Conservation (phyloP, 2,113 vertebrate species). For the Uria aalge region DNA sequence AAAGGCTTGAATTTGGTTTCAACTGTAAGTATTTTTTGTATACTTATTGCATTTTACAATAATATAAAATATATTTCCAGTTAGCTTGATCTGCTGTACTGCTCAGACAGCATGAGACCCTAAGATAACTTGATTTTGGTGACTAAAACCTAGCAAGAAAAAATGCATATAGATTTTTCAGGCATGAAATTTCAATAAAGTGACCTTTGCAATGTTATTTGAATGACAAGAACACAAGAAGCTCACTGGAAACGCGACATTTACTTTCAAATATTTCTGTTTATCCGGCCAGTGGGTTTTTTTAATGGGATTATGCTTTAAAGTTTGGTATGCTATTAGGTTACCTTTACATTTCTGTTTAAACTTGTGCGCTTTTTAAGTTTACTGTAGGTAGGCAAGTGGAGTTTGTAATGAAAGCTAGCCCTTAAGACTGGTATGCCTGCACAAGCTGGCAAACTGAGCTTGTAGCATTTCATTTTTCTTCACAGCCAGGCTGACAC, state of each 20-base stretch:
- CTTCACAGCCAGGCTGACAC: not conserved
- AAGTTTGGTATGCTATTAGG: not conserved
- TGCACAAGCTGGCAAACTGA: not conserved
- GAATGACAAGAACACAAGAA: constrained; percentile 6
- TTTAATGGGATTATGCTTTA: not conserved
- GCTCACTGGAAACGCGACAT: not conserved
- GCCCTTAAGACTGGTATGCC: not conserved
- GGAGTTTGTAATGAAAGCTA: not conserved
- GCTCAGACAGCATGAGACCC: not conserved
- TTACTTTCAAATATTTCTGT: not conserved
- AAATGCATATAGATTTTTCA: not conserved
- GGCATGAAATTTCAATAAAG: constrained; percentile 16
- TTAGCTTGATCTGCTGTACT: not conserved
- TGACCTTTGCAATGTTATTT: not conserved
- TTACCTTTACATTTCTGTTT: not conserved
- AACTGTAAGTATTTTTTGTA: not conserved
- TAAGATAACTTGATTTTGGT: not conserved
- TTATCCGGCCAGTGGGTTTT: not conserved
- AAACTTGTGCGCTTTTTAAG: not conserved
- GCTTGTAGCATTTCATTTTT: not conserved
- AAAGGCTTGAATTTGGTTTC: not conserved
- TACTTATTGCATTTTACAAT: not conserved
- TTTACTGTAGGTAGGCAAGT: not conserved
- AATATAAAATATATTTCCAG: not conserved
- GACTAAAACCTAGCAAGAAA: not conserved